phyloP scores from a whole-genome alignment of 2,113 vertebrate genomes.

The Trogon melanurus region DNA sequence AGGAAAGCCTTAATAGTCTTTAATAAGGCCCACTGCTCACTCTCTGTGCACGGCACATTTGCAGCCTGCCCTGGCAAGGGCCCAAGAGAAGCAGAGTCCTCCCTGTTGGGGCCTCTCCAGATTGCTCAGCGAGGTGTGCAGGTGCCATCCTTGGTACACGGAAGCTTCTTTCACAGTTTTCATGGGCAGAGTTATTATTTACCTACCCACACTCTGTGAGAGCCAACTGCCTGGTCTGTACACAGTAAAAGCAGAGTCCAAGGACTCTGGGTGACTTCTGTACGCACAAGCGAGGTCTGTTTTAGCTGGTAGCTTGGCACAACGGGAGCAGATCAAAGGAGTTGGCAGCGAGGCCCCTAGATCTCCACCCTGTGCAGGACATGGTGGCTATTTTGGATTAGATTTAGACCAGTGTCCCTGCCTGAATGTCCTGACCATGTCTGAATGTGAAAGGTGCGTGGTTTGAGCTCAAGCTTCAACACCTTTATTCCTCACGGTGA shows the following conservation, averaged over 20 bases:
- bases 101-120: rapidly evolving
- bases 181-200: not conserved
- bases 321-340: not conserved
- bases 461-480: not conserved
- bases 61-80: not conserved
- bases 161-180: not conserved
- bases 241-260: not conserved
- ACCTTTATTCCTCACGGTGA: no score
- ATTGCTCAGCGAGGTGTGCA: not conserved
- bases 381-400: not conserved
- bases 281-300: not conserved
- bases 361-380: not conserved
- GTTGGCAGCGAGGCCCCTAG: not conserved
- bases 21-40: not conserved
- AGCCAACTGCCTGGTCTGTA: not conserved
- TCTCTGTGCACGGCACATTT: rapidly evolving
- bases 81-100: not conserved
- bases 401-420: not conserved
- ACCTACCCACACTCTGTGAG: not conserved
- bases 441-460: not conserved
- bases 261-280: not conserved
- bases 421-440: not conserved
- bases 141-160: not conserved
- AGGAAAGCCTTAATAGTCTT: not conserved
- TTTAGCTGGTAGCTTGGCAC: not conserved